These are phyloP conservation scores for Carassius gibelio DNA, from an alignment of 2,113 vertebrate species.

Conservation along the genomic window DNA sequence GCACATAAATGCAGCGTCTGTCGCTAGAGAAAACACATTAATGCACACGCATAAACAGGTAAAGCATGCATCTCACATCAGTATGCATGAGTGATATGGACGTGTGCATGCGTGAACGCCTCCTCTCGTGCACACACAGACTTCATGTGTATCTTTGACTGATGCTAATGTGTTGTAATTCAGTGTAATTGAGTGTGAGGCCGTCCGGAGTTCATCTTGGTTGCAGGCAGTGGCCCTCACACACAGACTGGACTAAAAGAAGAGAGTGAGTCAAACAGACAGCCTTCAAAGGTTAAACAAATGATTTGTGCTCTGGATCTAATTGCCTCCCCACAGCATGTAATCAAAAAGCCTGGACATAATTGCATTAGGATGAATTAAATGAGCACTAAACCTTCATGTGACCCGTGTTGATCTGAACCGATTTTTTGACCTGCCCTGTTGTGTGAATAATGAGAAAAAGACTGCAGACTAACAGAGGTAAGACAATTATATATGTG, in stretches of 20 bases:
- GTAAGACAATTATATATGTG: background rate
- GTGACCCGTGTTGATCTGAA: background rate
- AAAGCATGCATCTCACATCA: background rate
- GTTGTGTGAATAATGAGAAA: constrained; percentile 1
- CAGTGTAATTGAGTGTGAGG: constrained; percentile 45
- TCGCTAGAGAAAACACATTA: background rate
- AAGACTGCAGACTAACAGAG: background rate
- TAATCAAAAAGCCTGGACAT: constrained; percentile 52
- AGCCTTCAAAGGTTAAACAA: constrained; percentile 55
- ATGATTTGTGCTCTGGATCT: constrained; percentile 53
- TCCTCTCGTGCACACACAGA: background rate
- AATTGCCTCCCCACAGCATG: constrained; percentile 49
- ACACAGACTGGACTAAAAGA: background rate
- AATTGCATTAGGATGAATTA: constrained; percentile 53
- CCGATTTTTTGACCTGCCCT: constrained; percentile 15
- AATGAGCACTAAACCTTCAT: constrained; percentile 1
- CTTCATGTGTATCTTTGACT: constrained; percentile 32
- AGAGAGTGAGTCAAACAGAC: constrained; percentile 39
- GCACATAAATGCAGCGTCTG: background rate
- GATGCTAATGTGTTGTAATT: constrained; percentile 36
- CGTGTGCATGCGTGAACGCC: background rate
- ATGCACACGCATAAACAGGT: constrained; percentile 23
- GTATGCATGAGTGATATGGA: background rate
- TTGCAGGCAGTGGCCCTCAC: background rate
- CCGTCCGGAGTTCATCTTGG: constrained; percentile 13